A percentile compares a stretch with the other conserved stretches of the same genome.
phyloP scores from a whole-genome alignment of 2,888 invertebrate species.

The Oeneis ivallda region DNA sequence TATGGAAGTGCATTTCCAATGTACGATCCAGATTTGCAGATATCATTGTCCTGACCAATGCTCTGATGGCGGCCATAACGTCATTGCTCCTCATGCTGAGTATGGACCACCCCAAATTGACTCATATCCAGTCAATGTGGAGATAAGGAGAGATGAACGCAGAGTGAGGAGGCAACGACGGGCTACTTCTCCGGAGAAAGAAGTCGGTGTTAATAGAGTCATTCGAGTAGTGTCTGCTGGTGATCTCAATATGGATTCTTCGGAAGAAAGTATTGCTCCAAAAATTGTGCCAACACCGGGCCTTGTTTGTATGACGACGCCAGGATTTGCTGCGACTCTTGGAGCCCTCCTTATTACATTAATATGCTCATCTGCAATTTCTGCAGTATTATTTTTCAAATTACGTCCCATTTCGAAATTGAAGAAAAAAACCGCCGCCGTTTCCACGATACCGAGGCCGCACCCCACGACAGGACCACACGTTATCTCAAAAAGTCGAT shows the following conservation, averaged over 20 bases:
- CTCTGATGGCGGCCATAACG: constrained; percentile 83
- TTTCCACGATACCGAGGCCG: constrained; percentile 72
- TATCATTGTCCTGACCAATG: constrained; percentile 97
- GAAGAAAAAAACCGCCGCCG: constrained; percentile 79
- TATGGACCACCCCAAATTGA: constrained; percentile 87
- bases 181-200: constrained; percentile 85
- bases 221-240: constrained; percentile 96
- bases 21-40: constrained; percentile 96
- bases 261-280: constrained; percentile 84
- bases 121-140: constrained; percentile 81
- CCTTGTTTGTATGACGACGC: constrained; percentile 95
- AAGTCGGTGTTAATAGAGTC: constrained; percentile 93
- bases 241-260: constrained; percentile 89
- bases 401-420: constrained; percentile 85
- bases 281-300: constrained; percentile 85
- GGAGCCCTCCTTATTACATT: constrained; percentile 91
- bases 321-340: constrained; percentile 94
- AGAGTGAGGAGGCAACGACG: constrained; percentile 85
- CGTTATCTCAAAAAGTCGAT: constrained; percentile 83
- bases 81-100: constrained; percentile 81
- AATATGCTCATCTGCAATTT: constrained; percentile 91
- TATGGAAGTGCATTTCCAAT: constrained; percentile 98
- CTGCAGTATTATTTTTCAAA: constrained; percentile 92
- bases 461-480: constrained; percentile 72
- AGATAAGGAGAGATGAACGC: constrained; percentile 87